phyloP scores from a whole-genome alignment of 2,113 vertebrate species.

The Podarcis raffonei region DNA sequence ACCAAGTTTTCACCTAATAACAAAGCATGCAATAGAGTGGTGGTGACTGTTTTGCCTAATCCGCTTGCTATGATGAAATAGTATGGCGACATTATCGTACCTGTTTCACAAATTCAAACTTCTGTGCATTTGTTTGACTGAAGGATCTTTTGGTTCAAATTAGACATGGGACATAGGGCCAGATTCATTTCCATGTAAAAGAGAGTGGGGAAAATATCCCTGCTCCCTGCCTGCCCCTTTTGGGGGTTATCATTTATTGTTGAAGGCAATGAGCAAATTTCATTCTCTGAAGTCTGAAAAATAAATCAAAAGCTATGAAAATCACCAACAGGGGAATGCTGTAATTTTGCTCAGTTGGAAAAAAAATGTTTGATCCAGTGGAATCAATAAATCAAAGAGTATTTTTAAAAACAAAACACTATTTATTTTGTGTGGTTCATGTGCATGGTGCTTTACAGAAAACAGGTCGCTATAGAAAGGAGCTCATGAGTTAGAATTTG shows the following conservation, averaged over 20 bases:
- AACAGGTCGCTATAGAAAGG: neutral
- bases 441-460: neutral
- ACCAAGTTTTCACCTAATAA: neutral
- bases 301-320: neutral
- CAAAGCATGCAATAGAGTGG: neutral
- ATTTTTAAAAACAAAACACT: neutral
- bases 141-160: neutral
- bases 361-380: neutral
- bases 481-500: neutral
- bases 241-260: neutral
- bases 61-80: neutral
- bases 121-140: too few relatives aligned
- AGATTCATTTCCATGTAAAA: neutral
- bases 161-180: neutral
- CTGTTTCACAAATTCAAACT: too few relatives aligned
- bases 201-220: neutral
- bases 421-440: neutral
- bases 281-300: neutral
- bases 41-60: neutral
- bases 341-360: neutral
- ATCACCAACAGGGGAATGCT: neutral
- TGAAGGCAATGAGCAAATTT: neutral
- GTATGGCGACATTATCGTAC: too few relatives aligned
- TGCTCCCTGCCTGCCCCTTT: neutral
- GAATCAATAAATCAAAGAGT: neutral